Evolutionary conservation across 92 coral and sea anemone genomes (phyloP), one percentile per base, ranked within the genome.

Genomic region (Palythoa grandis): DNA sequence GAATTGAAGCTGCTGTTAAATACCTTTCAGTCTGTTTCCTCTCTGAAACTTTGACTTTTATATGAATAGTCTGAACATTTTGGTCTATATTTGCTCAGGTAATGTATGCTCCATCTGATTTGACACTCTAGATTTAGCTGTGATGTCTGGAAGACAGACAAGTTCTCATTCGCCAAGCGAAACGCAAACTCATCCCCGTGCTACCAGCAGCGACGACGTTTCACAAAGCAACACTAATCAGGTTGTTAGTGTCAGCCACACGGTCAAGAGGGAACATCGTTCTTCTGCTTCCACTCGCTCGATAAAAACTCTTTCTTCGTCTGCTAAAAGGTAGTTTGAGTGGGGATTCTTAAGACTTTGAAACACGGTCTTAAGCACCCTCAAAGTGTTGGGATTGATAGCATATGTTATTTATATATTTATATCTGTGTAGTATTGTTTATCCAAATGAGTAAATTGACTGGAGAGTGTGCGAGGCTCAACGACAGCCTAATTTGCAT

Each of bases 401-500:
- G 48, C 58, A 65, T 66, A 15, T 25, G 63, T 80, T 80, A 80
- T 80, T 80, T 80, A 80, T 80, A 40, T 80, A 80, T 80, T 80
- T 47, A 63, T 80, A 22, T 80, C 85, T 80, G 85, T 80, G 85
- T 80, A 66, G 85, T 80, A 80, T 80, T 80, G 85, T 80, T 80
- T 80, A 80, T 80, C 58, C 85, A 80, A 80, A 80, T 80, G 85
- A 80, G 85, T 80, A 80, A 80, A 80, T 80, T 80, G 85, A 80
- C 85, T 80, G 43, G 53, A 80, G 85, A 80, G 74, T 65, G 74
- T 80, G 47, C 14, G 85, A 35, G 73, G 56, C 85, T 80, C 85
- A 63, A 78, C 83, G 78, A n/a, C 83, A 40, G 75, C 70, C 94
- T 93, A 92, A 95, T 95, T 95, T 93, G 98, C 98, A 95, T 95